Conservation (phyloP, 1,140 invertebrate species). For the Drosophila rufa region DNA sequence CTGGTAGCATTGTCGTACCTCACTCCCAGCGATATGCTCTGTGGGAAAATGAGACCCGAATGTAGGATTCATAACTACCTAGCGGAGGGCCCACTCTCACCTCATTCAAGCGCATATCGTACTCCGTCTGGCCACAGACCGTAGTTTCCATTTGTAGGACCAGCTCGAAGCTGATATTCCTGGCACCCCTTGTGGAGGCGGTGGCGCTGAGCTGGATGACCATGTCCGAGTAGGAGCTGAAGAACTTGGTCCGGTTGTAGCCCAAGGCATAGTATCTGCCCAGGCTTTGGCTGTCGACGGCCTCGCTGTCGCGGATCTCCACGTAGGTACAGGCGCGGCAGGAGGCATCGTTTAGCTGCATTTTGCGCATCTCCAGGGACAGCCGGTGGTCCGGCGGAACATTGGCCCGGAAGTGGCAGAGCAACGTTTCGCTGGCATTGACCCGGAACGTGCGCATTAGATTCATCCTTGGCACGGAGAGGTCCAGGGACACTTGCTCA, state of each 20-base stretch:
- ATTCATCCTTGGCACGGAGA: conserved; percentile 46
- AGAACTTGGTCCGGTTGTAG: conserved; percentile 85
- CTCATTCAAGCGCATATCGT: conserved; percentile 23
- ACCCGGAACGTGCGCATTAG: conserved; percentile 54
- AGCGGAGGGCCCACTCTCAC: conserved; percentile 1
- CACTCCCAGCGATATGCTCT: conserved; percentile 35
- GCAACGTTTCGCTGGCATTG: conserved; percentile 79
- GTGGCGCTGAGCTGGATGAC: conserved; percentile 88
- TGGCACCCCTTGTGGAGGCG: conserved; percentile 85
- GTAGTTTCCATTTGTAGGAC: conserved; percentile 86
- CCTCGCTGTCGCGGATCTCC: conserved; percentile 89
- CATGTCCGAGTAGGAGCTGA: conserved; percentile 86
- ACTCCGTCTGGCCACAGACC: conserved; percentile 72
- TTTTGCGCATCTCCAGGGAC: conserved; percentile 86
- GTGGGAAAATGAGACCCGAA: no score
- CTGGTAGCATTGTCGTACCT: conserved; percentile 14
- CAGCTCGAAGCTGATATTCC: conserved; percentile 86
- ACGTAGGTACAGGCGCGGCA: conserved; percentile 87
- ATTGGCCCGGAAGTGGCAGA: conserved; percentile 86
- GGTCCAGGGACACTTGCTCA: conserved; percentile 58
- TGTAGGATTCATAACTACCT: not conserved
- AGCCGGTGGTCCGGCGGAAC: conserved; percentile 82
- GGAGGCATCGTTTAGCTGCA: conserved; percentile 85
- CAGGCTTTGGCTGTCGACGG: conserved; percentile 87
- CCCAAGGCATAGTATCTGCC: conserved; percentile 87